Evolutionary conservation across 2,113 vertebrate genomes (phyloP).

Genomic region (Mormyrus iriodes): DNA sequence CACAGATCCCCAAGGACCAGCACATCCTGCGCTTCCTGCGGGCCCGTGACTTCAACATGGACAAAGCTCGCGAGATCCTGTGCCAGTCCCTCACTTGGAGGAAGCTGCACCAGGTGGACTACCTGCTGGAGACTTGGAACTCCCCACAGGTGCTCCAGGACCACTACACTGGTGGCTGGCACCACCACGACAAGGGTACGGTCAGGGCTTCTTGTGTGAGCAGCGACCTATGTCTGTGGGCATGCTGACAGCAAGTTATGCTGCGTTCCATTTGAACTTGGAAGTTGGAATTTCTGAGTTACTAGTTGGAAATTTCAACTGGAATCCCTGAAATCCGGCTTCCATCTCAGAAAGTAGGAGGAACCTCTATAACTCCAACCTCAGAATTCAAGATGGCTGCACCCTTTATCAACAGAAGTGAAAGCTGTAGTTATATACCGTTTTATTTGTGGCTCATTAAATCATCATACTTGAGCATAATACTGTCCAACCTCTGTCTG

Average conservation of each 20-base stretch:
- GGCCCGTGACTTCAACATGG: slow-evolving; percentile 84
- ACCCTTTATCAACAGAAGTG: neutral
- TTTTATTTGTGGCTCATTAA: neutral
- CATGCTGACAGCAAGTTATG: neutral
- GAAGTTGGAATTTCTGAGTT: neutral
- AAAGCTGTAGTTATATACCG: neutral
- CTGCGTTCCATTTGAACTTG: neutral
- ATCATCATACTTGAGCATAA: neutral
- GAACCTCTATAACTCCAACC: neutral
- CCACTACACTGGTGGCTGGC: slow-evolving; percentile 89
- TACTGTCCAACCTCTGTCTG: neutral
- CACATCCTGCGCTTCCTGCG: slow-evolving; percentile 91
- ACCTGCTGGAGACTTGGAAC: slow-evolving; percentile 83
- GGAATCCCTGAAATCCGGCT: neutral
- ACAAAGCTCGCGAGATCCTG: slow-evolving; percentile 84
- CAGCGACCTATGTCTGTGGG: neutral
- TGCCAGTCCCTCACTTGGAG: slow-evolving; percentile 91
- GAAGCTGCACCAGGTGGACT: slow-evolving; percentile 91
- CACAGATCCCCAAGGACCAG: slow-evolving; percentile 90
- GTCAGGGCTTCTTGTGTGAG: neutral
- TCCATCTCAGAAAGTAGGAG: neutral
- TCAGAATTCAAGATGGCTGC: neutral
- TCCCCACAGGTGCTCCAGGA: slow-evolving; percentile 81
- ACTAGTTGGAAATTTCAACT: neutral
- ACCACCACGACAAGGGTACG: slow-evolving; percentile 88